Conservation (phyloP, 2,113 vertebrate genomes). For the rat (Rattus norvegicus) region DNA sequence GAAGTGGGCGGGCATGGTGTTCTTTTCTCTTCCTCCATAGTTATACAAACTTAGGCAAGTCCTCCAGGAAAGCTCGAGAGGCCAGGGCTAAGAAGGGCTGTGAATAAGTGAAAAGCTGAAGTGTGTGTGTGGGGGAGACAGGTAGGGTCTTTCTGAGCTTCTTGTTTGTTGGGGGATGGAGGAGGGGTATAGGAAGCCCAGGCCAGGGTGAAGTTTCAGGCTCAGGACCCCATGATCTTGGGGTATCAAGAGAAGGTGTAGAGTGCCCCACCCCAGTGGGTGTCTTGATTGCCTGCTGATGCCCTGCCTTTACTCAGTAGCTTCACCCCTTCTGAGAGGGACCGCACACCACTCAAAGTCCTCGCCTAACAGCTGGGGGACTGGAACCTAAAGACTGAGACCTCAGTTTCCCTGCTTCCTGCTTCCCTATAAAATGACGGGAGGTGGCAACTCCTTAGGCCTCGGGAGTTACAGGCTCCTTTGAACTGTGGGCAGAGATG, state of each 20-base stretch:
- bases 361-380: neutral
- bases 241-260: neutral
- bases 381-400: neutral
- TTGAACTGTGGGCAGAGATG: neutral
- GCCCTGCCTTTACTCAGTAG: slow-evolving; percentile 16
- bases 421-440: neutral
- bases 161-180: too few relatives aligned
- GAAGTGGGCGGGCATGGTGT: neutral
- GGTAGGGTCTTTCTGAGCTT: neutral
- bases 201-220: neutral
- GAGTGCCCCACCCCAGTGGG: neutral
- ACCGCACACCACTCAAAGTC: neutral
- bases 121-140: neutral
- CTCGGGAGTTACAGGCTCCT: neutral
- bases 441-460: neutral
- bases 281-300: neutral
- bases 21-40: neutral
- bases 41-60: neutral
- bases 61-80: neutral
- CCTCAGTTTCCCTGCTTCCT: slow-evolving; percentile 11
- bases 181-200: neutral
- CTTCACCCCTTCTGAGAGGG: slow-evolving; percentile 13
- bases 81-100: neutral
- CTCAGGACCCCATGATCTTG: neutral
- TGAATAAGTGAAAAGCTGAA: neutral